phyloP scores from a whole-genome alignment of 2,888 invertebrate species.

The Microctonus brassicae region DNA sequence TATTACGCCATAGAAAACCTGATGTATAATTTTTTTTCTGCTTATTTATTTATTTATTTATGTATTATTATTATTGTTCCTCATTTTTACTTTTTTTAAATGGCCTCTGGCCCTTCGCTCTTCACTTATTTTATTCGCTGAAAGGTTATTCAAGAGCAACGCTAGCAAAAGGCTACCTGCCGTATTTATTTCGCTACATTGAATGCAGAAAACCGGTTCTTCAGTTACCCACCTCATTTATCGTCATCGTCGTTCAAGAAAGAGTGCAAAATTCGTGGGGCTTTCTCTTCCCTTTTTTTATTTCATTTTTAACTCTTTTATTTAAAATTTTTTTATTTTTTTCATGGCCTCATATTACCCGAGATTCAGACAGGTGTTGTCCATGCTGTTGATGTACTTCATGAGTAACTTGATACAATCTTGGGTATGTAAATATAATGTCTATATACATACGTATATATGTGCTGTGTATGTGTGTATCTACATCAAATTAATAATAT shows the following conservation, averaged over 20 bases:
- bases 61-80: too few species aligned
- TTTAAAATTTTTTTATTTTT: too few species aligned
- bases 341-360: slow-evolving; percentile 58
- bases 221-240: slow-evolving; percentile 40
- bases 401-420: not conserved
- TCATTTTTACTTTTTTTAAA: not conserved
- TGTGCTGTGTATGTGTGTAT: not conserved
- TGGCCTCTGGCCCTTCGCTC: not conserved
- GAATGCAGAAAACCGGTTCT: slow-evolving; percentile 45
- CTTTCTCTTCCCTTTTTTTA: slow-evolving; percentile 54
- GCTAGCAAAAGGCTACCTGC: slow-evolving; percentile 19
- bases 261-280: slow-evolving; percentile 56
- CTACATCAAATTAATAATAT: not conserved
- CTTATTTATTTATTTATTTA: not conserved
- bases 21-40: not conserved
- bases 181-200: slow-evolving; percentile 25
- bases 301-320: too few species aligned
- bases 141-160: slow-evolving; percentile 27
- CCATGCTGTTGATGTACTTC: slow-evolving; percentile 19
- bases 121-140: slow-evolving; percentile 4
- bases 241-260: slow-evolving; percentile 42
- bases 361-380: slow-evolving; percentile 63
- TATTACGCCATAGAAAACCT: not conserved
- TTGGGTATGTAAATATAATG: not conserved
- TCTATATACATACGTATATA: not conserved